These are phyloP conservation scores for Gymnosoma rotundatum DNA, from an alignment of 2,888 invertebrate species.

Conservation along the genomic window DNA sequence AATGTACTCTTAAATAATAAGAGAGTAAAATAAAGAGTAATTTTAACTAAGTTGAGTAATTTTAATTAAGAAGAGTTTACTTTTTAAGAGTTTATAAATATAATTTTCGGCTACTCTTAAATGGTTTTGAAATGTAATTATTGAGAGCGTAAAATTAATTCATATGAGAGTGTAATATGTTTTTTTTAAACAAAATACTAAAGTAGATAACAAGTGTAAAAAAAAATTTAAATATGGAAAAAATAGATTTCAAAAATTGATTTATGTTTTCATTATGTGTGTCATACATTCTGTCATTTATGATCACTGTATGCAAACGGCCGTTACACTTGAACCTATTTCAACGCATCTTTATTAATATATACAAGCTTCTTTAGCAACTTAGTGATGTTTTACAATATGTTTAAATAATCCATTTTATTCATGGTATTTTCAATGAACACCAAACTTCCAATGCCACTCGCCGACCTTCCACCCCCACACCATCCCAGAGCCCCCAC, in stretches of 20 bases:
- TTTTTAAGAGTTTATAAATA: neutral
- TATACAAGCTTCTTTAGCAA: too few species aligned
- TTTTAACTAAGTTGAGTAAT: too few species aligned
- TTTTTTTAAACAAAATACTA: neutral
- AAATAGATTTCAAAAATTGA: neutral
- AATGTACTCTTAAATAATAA: too few species aligned
- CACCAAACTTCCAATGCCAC: neutral
- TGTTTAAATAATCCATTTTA: neutral
- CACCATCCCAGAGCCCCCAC: neutral
- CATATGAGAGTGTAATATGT: neutral
- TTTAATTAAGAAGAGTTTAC: too few species aligned
- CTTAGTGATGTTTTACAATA: neutral
- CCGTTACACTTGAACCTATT: neutral
- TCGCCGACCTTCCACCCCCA: neutral
- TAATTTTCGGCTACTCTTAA: neutral
- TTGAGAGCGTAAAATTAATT: neutral
- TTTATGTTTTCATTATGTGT: neutral
- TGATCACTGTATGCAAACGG: neutral
- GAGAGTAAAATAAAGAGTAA: too few species aligned
- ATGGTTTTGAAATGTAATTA: neutral
- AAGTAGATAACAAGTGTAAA: neutral
- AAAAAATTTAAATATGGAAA: neutral
- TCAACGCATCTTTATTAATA: too few species aligned
- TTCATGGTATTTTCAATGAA: neutral
- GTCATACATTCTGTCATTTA: neutral